Evolutionary conservation across 2,113 vertebrate genomes (phyloP), one percentile per base, ranked within the genome.

Genomic region (Aptenodytes forsteri): DNA sequence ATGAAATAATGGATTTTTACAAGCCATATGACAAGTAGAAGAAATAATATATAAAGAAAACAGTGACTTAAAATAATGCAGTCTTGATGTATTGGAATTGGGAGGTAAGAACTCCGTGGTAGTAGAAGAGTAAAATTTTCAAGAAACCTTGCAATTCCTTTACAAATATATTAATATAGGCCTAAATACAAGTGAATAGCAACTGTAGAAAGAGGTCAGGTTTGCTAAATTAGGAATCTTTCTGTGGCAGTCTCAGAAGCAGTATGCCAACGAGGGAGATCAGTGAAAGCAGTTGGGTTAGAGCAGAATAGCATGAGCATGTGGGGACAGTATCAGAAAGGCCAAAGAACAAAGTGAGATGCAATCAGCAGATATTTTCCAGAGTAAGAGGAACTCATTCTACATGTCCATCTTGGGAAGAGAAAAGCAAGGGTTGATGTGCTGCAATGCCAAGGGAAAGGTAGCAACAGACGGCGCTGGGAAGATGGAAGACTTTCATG

Each of bases 391-490:
- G 73, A 40, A 62, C 7, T 59, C 3, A 16, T 36, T 75, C 21
- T 42, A 9, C 0, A 0, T 1, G 6, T 38, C 46, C 13, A 0
- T 66, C 36, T 69, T 4, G 9, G 69, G 64, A n/a, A 78, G 80
- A n/a, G 38, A 25, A 36, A 11, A n/a, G 16, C 2, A 9, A 54
- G 72, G 65, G 34, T 7, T 47, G 84, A 20, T 87, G 40, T 6
- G 47, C 72, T 91, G n/a, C 54, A 13, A 2, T 3, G 59, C 0
- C 3, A 32, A 61, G 44, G 64, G 64, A 59, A 61, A 78, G 59
- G 66, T 16, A 36, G 13, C 70, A 75, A 3, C 78, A 71, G 82
- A 30, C 70, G 78, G 55, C 2, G 5, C 49, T 6, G 20, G 79
- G 44, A 78, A 44, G 56, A 36, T 6, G 9, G 50, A 55, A 44